Base-by-base conservation (phyloP, 2,113 vertebrate genomes). In the Sylvietta virens region DNA sequence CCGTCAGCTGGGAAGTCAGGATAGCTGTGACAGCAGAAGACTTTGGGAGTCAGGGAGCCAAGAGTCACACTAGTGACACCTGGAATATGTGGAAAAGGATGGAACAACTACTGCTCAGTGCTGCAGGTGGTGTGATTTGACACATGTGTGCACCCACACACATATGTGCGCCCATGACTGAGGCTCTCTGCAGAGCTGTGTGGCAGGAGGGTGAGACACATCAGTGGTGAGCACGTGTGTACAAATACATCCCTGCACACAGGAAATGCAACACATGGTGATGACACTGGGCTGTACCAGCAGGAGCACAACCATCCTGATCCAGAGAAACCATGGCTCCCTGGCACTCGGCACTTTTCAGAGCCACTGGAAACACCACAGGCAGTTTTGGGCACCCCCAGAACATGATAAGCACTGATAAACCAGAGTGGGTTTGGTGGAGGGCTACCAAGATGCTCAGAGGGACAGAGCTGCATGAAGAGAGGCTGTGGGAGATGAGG, bases 141-240 rank as follows among this genome's bases (percentile, higher is more conserved):
- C 12, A n/a, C 0, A 0, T 6, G 21, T 53, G 56, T 22, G 45
- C 1, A 13, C 9, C 27, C 1, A 48, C 40, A 45, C 37, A 44
- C 0, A 10, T 2, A 0, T 1, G 19, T 20, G 53, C 9, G 45
- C n/a, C 35, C 56, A n/a, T 4, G 53, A 60, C 58, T 0, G 1
- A 79, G 50, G 62, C 35, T 60, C 39, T 56, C 44, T 33, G 15
- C 70, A 64, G 45, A 64, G 62, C 47, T 17, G 16, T 9, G 27
- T 0, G 10, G 54, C 47, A 74, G 53, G 20, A 65, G 26, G 15
- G 18, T 3, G 40, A 84, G 16, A 47, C 9, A 21, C n/a, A 24
- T 15, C 0, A 1, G 47, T 8, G 44, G 4, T 3, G 22, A 35
- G 60, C 15, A 1, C 1, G 2, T 3, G 47, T 50, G 62, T 7